A percentile compares a stretch with the other conserved stretches of the same genome.
phyloP scores from a whole-genome alignment of 2,888 invertebrate genomes.

The Malthinus seriepunctatus region DNA sequence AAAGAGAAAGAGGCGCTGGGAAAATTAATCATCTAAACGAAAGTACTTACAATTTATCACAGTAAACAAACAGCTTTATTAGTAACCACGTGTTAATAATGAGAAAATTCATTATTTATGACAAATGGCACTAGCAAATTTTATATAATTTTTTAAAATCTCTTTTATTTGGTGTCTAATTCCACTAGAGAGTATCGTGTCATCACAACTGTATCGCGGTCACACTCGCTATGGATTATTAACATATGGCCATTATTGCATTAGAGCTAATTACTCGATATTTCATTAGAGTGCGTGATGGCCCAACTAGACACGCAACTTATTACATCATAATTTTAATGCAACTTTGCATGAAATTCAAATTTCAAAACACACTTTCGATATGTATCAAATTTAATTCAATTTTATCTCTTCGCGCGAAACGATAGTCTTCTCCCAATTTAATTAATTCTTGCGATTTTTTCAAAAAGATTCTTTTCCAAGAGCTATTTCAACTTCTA shows the following conservation, averaged over 20 bases:
- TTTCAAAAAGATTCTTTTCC: neutral
- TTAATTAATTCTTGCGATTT: neutral
- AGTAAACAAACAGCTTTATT: too few species aligned
- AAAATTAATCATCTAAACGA: too few species aligned
- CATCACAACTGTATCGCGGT: conserved; percentile 27
- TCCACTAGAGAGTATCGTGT: conserved; percentile 25
- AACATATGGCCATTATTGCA: conserved; percentile 51
- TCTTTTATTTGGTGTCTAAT: conserved; percentile 5
- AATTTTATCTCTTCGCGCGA: neutral
- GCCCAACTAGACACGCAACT: conserved; percentile 30
- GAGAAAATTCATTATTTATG: too few species aligned
- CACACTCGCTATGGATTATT: conserved; percentile 40
- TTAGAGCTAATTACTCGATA: conserved; percentile 51
- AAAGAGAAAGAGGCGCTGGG: too few species aligned
- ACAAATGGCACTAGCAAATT: too few species aligned
- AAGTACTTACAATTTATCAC: too few species aligned
- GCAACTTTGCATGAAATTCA: conserved; percentile 13
- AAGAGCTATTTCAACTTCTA: neutral
- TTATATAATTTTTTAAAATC: too few species aligned
- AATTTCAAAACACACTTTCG: conserved; percentile 4
- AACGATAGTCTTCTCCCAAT: too few species aligned
- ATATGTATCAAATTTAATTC: neutral
- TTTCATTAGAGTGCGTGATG: conserved; percentile 50
- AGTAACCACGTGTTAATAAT: too few species aligned
- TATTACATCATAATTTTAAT: conserved; percentile 26